Evolutionary conservation across 30 jellyfish, hydroid and myxozoan species (phyloP).

Genomic region (Aurelia coerulea): DNA sequence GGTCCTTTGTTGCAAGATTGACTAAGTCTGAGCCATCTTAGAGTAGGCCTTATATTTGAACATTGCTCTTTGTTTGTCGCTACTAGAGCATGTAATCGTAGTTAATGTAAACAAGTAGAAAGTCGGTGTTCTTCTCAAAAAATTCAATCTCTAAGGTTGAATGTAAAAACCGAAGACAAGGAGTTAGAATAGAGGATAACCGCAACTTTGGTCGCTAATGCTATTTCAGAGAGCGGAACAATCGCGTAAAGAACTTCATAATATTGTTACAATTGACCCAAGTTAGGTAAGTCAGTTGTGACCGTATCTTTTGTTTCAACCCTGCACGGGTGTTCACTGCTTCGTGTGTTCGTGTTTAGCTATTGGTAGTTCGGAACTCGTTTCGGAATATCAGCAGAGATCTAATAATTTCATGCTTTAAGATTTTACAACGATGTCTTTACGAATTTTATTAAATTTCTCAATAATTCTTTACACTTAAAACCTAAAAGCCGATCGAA

Average conservation of each 20-base stretch:
- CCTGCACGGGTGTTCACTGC: conserved; percentile 31
- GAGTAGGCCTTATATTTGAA: not conserved
- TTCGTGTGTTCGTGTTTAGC: not conserved
- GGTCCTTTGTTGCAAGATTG: not conserved
- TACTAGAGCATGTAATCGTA: conserved; percentile 9
- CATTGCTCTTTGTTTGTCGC: not conserved
- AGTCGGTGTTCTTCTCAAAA: not conserved
- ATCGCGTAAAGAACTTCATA: conserved; percentile 30
- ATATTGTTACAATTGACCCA: conserved; percentile 51
- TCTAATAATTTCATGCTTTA: too few relatives aligned
- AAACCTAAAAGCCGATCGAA: too few relatives aligned
- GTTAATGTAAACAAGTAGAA: conserved; percentile 43
- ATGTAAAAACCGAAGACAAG: not conserved
- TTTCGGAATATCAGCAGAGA: too few relatives aligned
- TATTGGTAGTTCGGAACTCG: too few relatives aligned
- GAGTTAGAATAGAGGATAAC: conserved; percentile 14
- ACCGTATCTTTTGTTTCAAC: not conserved
- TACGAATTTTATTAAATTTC: too few relatives aligned
- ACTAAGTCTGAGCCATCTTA: conserved; percentile 17
- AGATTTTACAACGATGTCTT: too few relatives aligned
- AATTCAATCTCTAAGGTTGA: not conserved
- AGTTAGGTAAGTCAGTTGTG: conserved; percentile 47
- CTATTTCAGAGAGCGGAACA: conserved; percentile 4
- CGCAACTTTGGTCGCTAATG: conserved; percentile 35
- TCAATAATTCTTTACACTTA: too few relatives aligned